Conservation (phyloP, 2,797 vertebrate species). For the Sarcophilus harrisii region DNA sequence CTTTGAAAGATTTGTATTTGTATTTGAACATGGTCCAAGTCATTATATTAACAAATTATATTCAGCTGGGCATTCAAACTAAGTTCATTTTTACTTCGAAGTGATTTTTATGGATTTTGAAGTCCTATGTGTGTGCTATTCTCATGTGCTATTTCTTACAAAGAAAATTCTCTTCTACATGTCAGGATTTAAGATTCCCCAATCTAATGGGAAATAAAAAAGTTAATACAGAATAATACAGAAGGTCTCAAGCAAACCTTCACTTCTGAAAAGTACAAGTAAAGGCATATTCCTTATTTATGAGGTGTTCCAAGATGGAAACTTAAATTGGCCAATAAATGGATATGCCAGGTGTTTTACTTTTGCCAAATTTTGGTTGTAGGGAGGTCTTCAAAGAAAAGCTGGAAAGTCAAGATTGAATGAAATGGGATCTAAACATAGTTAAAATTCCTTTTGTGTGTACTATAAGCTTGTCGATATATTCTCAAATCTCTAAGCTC, state of each 20-base stretch:
- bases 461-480: background rate
- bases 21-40: background rate
- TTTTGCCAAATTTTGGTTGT: conserved; percentile 62
- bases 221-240: conserved; percentile 66
- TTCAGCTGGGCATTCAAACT: background rate
- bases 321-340: conserved; percentile 56
- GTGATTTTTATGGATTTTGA: conserved; percentile 28
- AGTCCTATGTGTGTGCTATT: background rate
- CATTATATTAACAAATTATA: background rate
- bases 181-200: conserved; percentile 34
- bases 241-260: conserved; percentile 71
- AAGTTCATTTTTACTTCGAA: conserved; percentile 47
- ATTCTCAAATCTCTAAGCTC: conserved; percentile 44
- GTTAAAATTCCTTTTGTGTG: conserved; percentile 59
- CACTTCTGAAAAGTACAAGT: conserved; percentile 70
- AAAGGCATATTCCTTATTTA: conserved; percentile 63
- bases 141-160: conserved; percentile 52
- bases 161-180: conserved; percentile 32
- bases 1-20: background rate
- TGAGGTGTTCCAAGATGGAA: conserved; percentile 71
- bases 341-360: conserved; percentile 27
- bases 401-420: background rate
- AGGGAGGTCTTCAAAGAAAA: conserved; percentile 39
- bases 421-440: conserved; percentile 63
- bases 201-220: conserved; percentile 49